Conservation (phyloP, 1,140 invertebrate genomes). For the Macrocentrus cingulum region DNA sequence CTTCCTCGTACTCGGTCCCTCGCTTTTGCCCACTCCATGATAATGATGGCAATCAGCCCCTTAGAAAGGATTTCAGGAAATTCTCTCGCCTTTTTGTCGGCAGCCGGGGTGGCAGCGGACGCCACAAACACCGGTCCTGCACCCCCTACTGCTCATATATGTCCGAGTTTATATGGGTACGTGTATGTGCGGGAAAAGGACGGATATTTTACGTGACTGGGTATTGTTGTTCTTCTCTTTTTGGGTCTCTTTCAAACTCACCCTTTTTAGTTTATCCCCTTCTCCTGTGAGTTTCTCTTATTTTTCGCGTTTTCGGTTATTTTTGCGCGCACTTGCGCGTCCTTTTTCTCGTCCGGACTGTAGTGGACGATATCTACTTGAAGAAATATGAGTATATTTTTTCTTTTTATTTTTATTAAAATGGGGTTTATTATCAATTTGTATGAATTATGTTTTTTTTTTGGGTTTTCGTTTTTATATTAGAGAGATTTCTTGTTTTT, state of each 20-base stretch:
- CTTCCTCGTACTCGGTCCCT: slow-evolving; percentile 18
- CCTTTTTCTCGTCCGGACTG: too few relatives aligned
- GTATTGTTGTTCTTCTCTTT: not conserved
- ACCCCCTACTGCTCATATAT: too few relatives aligned
- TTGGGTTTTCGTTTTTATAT: too few relatives aligned
- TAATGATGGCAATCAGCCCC: slow-evolving; percentile 60
- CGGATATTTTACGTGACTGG: slow-evolving; percentile 24
- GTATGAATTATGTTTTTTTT: too few relatives aligned
- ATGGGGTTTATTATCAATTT: too few relatives aligned
- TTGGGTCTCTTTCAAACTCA: not conserved
- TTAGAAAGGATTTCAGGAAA: slow-evolving; percentile 61
- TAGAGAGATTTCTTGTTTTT: too few relatives aligned
- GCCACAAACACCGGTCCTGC: slow-evolving; percentile 58
- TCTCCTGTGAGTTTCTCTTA: too few relatives aligned
- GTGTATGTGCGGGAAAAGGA: not conserved
- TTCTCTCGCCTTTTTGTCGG: slow-evolving; percentile 61
- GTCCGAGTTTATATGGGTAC: not conserved
- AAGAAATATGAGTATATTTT: too few relatives aligned
- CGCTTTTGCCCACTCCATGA: slow-evolving; percentile 53
- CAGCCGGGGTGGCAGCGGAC: slow-evolving; percentile 47
- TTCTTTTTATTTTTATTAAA: too few relatives aligned
- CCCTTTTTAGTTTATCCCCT: not conserved
- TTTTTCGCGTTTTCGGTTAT: too few relatives aligned
- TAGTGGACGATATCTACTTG: too few relatives aligned
- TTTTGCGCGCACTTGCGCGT: too few relatives aligned